Evolutionary conservation across 1,140 invertebrate genomes (phyloP).

Genomic region (Phymorhynchus buccinoides): DNA sequence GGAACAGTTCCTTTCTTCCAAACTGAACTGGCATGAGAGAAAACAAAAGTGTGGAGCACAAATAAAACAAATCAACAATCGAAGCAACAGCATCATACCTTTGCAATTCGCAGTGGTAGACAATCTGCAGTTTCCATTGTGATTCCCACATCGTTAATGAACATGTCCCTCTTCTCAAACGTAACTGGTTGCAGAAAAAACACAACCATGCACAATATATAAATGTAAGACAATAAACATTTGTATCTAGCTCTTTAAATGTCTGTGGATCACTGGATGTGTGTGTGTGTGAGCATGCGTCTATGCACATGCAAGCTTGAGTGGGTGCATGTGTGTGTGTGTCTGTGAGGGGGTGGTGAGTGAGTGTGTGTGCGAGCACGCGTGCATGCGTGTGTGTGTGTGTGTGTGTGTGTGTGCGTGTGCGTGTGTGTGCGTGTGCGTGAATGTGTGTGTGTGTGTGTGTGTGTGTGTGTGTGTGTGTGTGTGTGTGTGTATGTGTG

Average conservation of each 20-base stretch:
- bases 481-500: neutral
- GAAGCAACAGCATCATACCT: neutral
- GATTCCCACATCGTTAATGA: neutral
- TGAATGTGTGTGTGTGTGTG: neutral
- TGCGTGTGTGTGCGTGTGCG: neutral
- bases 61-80: too few species aligned
- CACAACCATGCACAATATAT: neutral
- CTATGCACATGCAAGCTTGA: neutral
- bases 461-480: neutral
- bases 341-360: neutral
- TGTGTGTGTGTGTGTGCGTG: neutral
- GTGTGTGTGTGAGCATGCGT: neutral
- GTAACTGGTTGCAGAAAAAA: neutral
- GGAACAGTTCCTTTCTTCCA: too few species aligned
- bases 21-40: too few species aligned
- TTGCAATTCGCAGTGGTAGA: neutral
- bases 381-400: neutral
- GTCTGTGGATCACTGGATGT: neutral
- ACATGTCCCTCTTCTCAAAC: neutral
- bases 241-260: neutral
- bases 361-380: neutral
- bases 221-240: too few species aligned
- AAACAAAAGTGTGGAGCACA: too few species aligned
- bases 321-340: neutral
- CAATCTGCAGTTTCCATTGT: neutral